phyloP scores from a whole-genome alignment of 2,113 vertebrate genomes.

The Heterochromis multidens region DNA sequence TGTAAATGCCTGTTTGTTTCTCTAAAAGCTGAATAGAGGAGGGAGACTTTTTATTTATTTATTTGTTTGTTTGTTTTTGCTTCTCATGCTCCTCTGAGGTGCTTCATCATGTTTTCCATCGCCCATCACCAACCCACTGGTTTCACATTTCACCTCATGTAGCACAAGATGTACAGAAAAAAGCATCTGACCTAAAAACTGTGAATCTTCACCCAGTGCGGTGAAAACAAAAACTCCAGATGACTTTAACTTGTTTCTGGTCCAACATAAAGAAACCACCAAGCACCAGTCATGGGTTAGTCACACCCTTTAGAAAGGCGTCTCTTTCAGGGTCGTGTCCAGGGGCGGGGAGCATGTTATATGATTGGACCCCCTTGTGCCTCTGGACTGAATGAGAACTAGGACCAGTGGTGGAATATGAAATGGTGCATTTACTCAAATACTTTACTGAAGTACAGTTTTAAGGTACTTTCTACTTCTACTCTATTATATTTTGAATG shows the following conservation, averaged over 20 bases:
- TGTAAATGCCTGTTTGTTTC: not conserved
- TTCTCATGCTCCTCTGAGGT: not conserved
- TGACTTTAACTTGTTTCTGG: not conserved
- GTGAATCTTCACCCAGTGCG: not conserved
- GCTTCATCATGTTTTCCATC: not conserved
- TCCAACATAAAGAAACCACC: not conserved
- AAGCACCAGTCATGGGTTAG: not conserved
- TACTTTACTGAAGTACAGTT: too few relatives aligned
- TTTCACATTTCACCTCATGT: not conserved
- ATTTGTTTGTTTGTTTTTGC: not conserved
- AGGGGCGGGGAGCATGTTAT: too few relatives aligned
- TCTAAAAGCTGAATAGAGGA: not conserved
- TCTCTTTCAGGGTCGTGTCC: too few relatives aligned
- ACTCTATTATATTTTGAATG: too few relatives aligned
- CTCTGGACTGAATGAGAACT: too few relatives aligned
- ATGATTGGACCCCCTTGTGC: too few relatives aligned
- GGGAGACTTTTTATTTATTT: rapidly evolving
- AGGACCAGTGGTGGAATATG: too few relatives aligned
- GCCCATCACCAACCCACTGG: not conserved
- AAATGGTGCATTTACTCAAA: too few relatives aligned
- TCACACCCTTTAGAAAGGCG: too few relatives aligned
- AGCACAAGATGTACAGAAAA: not conserved
- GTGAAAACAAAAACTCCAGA: not conserved
- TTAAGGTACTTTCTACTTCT: too few relatives aligned
- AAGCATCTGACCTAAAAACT: not conserved